Evolutionary conservation across 1,140 invertebrate genomes (phyloP), one percentile per base, ranked within the genome.

Genomic region (Platyscapa corneri): DNA sequence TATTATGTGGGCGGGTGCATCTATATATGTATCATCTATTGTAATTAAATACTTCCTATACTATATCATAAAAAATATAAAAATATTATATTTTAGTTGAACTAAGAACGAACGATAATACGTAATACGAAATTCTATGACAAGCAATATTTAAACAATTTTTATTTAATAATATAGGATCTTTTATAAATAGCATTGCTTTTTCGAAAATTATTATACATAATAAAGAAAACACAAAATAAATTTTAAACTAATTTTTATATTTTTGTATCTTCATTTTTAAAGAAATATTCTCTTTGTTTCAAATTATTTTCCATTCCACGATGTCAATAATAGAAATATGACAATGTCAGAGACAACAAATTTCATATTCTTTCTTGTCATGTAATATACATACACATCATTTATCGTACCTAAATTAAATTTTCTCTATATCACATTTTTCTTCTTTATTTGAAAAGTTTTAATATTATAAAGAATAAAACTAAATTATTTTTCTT

Each of bases 321-420:
- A 42, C 37, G 70, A 42, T 42, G 70, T 42, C 37, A 42, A 74
- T 74, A 74, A 42, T 6, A 42, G 39, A 74, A 74, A 74, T 39
- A 74, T 74, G 23, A 42, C 70, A n/a, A 42, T 74, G 0, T 20
- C 39, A 74, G 37, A 42, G 37, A 74, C 37, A 74, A 74, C 23
- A 74, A 74, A 42, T 74, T 74, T 74, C 70, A 39, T 74, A 42
- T 42, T 74, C 23, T 74, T 20, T 74, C 70, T 74, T 39, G 37
- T 42, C 70, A 42, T 39, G 7, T 74, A 20, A 32, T 42, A 74
- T 74, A 74, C 37, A 20, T 42, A n/a, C 37, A 27, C 37, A 12
- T 74, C 37, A 1, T 42, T 74, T 74, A 37, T 74, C 37, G 42
- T 42, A 74, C 70, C 23, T 74, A 42, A 74, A 74, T 74, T 74